Percentiles rank a stretch among this genome's conserved stretches.
Conservation (phyloP, 2,113 vertebrate species). For the Sturnira hondurensis region DNA sequence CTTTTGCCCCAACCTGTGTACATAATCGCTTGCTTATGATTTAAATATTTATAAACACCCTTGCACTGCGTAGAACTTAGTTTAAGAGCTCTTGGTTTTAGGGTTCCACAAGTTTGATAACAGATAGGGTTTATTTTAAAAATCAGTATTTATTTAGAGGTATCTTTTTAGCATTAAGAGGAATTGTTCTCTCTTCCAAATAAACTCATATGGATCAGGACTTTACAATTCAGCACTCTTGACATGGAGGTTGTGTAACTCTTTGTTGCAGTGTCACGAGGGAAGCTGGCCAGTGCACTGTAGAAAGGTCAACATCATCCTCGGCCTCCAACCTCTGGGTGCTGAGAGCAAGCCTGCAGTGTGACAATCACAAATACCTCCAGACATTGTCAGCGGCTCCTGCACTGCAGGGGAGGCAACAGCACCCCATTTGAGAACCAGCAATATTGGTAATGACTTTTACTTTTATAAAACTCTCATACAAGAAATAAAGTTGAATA, state of each 20-base stretch:
- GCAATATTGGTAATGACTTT: neutral
- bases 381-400: neutral
- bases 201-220: neutral
- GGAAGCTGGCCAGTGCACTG: fast-evolving
- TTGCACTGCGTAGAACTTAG: too few species aligned
- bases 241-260: neutral
- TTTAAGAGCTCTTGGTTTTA: neutral
- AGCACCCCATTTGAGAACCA: neutral
- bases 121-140: neutral
- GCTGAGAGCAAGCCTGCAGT: neutral
- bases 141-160: neutral
- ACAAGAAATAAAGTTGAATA: neutral
- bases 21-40: too few species aligned
- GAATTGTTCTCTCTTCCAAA: neutral
- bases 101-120: neutral
- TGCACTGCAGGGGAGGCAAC: neutral
- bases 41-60: too few species aligned
- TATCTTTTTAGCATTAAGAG: neutral
- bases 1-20: too few species aligned
- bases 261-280: neutral
- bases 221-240: neutral
- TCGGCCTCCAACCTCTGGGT: neutral
- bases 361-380: neutral
- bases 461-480: neutral
- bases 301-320: neutral